Base-by-base conservation (phyloP, 1,140 invertebrate species). In the Diabrotica undecimpunctata region DNA sequence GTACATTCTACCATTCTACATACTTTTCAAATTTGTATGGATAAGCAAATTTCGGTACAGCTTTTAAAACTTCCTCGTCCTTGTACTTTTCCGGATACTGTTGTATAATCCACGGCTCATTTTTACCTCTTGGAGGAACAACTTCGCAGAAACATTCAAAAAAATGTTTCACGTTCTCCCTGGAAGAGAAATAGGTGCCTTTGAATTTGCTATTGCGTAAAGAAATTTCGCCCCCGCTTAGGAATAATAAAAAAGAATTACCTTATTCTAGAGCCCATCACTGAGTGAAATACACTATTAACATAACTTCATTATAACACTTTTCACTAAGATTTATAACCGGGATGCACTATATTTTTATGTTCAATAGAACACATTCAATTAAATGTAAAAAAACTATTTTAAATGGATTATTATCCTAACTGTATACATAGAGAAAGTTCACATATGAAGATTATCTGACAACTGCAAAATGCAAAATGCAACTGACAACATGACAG, bases 121-220 rank as follows among this genome's bases (percentile, higher is more conserved):
- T 84, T 38, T 81, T 78, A 56, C 80, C 77, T 73, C 84, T 81
- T 51, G 87, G 86, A 46, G 86, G 85, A 58, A 87, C 90, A 57
- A 93, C 84, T 83, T 93, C 91, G 75, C 89, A 90, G 75, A 92
- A 94, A 78, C 91, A 88, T 80, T 93, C 90, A 81, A 91, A 93
- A 65, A 93, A 80, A 79, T 87, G 87, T 71, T 86, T 86, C 39
- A 91, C 89, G 82, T 92, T 89, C 72, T 90, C 87, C 80, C 92
- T 94, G 51, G 14, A 70, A 70, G 11, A 61, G 63, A 57, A 35
- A 55, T 11, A 25, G 25, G 4, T 1, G 25, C 25, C 4, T 2
- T 46, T 46, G 4, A 46, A 6, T 46, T 46, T 46, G 8, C 8
- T 46, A 46, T 46, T 46, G 41, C 3, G 41, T 46, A 46, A 8